These are phyloP conservation scores for Fopius arisanus DNA, from an alignment of 1,140 invertebrate species.

Conservation along the genomic window DNA sequence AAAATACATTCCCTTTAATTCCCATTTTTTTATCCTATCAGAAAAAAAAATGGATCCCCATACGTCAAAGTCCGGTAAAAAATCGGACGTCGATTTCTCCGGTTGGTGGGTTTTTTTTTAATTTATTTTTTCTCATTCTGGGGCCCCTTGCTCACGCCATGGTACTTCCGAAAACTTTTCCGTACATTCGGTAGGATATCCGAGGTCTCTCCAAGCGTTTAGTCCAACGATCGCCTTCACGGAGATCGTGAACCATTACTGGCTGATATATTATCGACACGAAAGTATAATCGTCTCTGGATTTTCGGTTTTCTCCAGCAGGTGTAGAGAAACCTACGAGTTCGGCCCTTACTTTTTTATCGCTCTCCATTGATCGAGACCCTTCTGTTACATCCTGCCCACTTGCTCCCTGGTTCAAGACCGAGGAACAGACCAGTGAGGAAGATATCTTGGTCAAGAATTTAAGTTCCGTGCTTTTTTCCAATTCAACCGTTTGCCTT, in stretches of 20 bases:
- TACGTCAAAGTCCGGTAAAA: neutral
- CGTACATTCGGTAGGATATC: constrained; percentile 10
- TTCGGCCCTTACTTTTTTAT: neutral
- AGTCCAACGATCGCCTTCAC: constrained; percentile 43
- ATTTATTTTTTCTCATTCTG: neutral
- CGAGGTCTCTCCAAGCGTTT: constrained; percentile 36
- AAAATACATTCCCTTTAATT: neutral
- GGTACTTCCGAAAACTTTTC: constrained; percentile 11
- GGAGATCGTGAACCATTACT: constrained; percentile 54
- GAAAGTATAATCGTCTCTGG: constrained; percentile 57
- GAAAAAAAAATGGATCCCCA: neutral
- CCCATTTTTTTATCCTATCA: neutral
- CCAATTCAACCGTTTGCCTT: neutral
- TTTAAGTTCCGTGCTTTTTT: constrained; percentile 43
- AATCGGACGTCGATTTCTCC: neutral
- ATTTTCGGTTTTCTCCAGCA: constrained; percentile 10
- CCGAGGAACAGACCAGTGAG: neutral
- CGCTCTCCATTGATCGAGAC: neutral
- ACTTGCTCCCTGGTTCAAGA: neutral
- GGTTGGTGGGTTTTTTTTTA: neutral
- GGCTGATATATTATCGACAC: constrained; percentile 59
- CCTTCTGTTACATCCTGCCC: neutral
- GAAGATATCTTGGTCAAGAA: constrained; percentile 29
- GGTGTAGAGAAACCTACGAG: neutral
- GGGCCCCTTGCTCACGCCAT: neutral